Evolutionary conservation across 1,140 invertebrate genomes (phyloP), one percentile per base, ranked within the genome.

Genomic region (Callitettix versicolor): DNA sequence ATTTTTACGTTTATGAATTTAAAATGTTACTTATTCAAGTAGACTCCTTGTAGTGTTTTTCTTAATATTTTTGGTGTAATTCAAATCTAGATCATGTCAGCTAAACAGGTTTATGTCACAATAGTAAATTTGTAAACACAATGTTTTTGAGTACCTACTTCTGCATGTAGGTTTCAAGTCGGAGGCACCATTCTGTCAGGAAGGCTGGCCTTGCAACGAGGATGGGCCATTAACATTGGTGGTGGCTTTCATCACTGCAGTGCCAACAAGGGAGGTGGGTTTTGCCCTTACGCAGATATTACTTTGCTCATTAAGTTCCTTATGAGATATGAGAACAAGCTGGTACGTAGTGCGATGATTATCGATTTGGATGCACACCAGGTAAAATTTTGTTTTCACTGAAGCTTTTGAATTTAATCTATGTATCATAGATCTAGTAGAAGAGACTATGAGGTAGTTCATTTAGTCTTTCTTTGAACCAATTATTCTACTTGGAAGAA

Each of bases 201-300:
- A 1, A 85, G 86, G 66, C 63, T 93, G 52, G 88, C 89, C 1
- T 44, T 91, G 33, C 81, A 90, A 57, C 65, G 81, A 42, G 86
- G 86, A 1, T 93, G 88, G 88, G 81, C 88, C 0, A 87, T 94
- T 34, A 94, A 94, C 68, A 77, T 94, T n/a, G 90, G 90, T 3
- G 90, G 90, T 33, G 90, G 90, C 2, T 89, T 89, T 67, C 86
- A 89, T 69, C 89, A 92, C 66, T 90, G 87, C 67, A 82, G 79
- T 55, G 72, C 76, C 3, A 69, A 79, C 33, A 71, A 72, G 57
- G 88, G 88, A 1, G 88, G 85, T 4, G 90, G 90, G 2, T 94
- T 94, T 70, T 93, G 89, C 73, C 78, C 85, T 1, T 93, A 92
- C 70, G 89, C 89, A 7, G 90, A 92, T 68, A 91, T 94, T 33